phyloP scores from a whole-genome alignment of 1,140 invertebrate species.

The Drosophila equinoxialis region DNA sequence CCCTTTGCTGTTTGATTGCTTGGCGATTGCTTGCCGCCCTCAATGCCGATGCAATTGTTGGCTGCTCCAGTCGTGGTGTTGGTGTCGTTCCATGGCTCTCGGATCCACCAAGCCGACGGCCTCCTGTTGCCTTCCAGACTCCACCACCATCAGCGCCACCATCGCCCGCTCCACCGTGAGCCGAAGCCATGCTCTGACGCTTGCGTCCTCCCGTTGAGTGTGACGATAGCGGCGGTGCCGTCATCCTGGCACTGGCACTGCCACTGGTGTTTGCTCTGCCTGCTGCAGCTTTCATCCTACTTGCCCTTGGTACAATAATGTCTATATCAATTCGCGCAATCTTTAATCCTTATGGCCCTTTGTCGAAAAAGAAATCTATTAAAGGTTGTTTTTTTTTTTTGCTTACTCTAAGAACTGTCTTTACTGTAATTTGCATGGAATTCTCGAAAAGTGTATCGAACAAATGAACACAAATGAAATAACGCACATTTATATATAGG shows the following conservation, averaged over 20 bases:
- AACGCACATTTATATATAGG: background rate
- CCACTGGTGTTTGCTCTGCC: background rate
- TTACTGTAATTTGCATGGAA: constrained; percentile 25
- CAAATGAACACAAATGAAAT: background rate
- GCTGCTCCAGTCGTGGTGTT: constrained; percentile 37
- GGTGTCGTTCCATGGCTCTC: background rate
- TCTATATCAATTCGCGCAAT: constrained; percentile 40
- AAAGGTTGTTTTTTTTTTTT: constrained; percentile 17
- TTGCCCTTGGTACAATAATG: constrained; percentile 16
- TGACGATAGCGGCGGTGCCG: constrained; percentile 56
- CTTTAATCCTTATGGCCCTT: constrained; percentile 11
- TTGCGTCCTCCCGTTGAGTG: constrained; percentile 48
- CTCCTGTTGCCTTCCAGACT: constrained; percentile 31
- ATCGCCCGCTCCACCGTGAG: constrained; percentile 64
- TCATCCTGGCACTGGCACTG: constrained; percentile 26
- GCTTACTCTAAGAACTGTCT: background rate
- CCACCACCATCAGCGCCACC: constrained; percentile 44
- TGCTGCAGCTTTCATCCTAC: constrained; percentile 29
- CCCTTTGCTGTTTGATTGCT: constrained; percentile 16
- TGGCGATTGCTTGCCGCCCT: constrained; percentile 49
- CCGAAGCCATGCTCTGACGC: constrained; percentile 9
- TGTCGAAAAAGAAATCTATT: background rate
- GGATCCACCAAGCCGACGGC: constrained; percentile 19
- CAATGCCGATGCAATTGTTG: constrained; percentile 59
- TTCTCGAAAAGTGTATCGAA: background rate